Evolutionary conservation across 2,797 vertebrate genomes (phyloP).

Genomic region (Acanthurus lineatus): DNA sequence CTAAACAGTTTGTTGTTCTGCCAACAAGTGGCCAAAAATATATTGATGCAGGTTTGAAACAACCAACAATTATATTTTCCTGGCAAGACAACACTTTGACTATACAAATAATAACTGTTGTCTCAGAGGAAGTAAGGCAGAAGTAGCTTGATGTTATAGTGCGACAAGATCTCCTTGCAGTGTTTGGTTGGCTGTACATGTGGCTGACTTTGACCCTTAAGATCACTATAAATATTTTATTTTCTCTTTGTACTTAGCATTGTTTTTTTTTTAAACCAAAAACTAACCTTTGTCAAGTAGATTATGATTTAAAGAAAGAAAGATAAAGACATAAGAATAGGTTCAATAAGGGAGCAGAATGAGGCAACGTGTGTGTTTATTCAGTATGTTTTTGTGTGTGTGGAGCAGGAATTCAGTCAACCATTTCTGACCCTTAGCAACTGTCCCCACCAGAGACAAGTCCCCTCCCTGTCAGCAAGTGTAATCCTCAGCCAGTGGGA

Average conservation of each 20-base stretch:
- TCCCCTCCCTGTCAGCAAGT: conserved; percentile 58
- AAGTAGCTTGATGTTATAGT: background rate
- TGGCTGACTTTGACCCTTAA: background rate
- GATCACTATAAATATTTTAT: background rate
- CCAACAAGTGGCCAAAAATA: background rate
- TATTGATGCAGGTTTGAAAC: background rate
- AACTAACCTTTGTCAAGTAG: background rate
- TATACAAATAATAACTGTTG: background rate
- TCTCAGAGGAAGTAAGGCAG: background rate
- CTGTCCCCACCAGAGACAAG: conserved; percentile 53
- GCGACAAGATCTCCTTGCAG: background rate
- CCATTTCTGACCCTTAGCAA: conserved; percentile 55
- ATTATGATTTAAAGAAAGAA: background rate
- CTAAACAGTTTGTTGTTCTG: background rate
- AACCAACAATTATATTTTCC: background rate
- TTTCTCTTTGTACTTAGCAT: too few relatives aligned
- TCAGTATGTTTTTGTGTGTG: conserved; percentile 14
- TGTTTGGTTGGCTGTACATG: background rate
- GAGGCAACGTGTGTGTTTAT: conserved; percentile 10
- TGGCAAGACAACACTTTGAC: background rate
- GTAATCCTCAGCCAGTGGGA: conserved; percentile 67
- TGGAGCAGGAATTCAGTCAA: conserved; percentile 42
- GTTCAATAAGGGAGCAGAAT: background rate
- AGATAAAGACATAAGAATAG: background rate
- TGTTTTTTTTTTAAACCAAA: background rate